Evolutionary conservation across 2,888 invertebrate genomes (phyloP).

Genomic region (Drosophila fungiperda): DNA sequence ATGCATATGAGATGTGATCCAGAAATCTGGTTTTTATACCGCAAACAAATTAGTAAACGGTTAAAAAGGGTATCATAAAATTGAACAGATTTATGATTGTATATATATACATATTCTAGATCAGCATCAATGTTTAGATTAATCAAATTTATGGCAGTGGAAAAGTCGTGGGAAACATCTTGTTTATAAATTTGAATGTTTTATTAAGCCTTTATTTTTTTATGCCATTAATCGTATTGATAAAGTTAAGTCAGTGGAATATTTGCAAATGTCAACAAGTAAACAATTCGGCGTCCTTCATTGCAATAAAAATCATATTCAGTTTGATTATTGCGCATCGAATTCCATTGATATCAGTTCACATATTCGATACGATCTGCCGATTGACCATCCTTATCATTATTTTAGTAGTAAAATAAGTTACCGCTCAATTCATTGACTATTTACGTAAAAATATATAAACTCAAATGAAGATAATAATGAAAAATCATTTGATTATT

Average conservation of each 20-base stretch:
- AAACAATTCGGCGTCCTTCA: background rate
- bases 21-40: constrained; percentile 39
- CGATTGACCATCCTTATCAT: constrained; percentile 7
- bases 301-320: background rate
- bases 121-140: background rate
- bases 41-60: background rate
- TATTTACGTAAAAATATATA: background rate
- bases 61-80: background rate
- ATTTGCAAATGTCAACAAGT: background rate
- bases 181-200: background rate
- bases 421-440: background rate
- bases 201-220: background rate
- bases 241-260: background rate
- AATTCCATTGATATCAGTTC: background rate
- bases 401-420: constrained; percentile 1
- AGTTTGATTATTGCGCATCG: background rate
- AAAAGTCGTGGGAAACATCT: background rate
- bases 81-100: background rate
- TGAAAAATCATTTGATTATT: background rate
- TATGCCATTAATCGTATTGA: background rate
- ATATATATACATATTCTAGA: background rate
- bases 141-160: background rate
- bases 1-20: constrained; percentile 23
- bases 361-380: constrained; percentile 3
- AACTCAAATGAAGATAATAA: background rate